Base-by-base conservation (phyloP, 2,888 invertebrate genomes). In the Dorcus parallelipipedus region DNA sequence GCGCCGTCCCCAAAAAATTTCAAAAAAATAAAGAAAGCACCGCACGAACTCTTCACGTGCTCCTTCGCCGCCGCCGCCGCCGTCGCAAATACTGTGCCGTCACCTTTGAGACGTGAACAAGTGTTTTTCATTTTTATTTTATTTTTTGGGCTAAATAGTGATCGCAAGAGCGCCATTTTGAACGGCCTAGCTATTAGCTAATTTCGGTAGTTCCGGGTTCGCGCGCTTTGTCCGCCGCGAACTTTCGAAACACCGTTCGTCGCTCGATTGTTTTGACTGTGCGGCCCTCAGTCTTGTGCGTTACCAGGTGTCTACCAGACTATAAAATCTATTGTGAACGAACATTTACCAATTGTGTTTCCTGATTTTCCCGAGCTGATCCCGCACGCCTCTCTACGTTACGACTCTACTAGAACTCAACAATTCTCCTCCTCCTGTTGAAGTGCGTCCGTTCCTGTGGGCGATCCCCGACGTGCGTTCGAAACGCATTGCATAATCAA, bases 401-500 rank as follows among this genome's bases (percentile, higher is more conserved):
- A 26, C 48, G 48, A 39, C 41, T 43, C 17, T 40, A 10, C 48
- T 45, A 33, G 49, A 17, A n/a, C 9, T 39, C 39, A 45, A 26
- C 26, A 14, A 26, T 7, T 14, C 38, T 43, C 39, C 47, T 45
- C 47, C 52, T 60, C 56, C 57, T 49, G 55, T 56, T 58, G 57
- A 61, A 62, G 65, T 64, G 65, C 64, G 63, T 64, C 62, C 63
- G 59, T 57, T 63, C 60, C 64, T 62, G 63, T 64, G 66, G 65
- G 58, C 63, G 63, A 63, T 64, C 60, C 64, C 61, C 57, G 64
- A 64, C 65, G 63, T 67, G 68, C 69, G 67, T 67, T 64, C 62
- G 61, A 64, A 62, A 58, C 67, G 65, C 67, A 69, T 70, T 69
- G 69, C 70, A 67, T 70, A 70, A 70, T 70, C 70, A 70, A 70